These are phyloP conservation scores for Gymnorhina tibicen DNA, from an alignment of 2,113 vertebrate genomes.

Conservation along the genomic window DNA sequence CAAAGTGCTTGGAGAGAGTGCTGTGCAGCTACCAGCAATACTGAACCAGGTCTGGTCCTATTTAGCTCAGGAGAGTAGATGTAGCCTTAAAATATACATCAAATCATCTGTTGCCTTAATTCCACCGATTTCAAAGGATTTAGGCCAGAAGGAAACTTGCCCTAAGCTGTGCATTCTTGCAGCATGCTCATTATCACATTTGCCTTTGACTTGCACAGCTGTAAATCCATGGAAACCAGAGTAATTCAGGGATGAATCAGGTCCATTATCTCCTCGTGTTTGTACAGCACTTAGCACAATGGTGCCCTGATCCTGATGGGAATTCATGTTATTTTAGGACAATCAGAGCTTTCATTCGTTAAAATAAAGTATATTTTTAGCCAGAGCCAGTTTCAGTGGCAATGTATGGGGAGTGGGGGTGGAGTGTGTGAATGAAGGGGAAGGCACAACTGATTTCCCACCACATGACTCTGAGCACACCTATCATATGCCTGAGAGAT, in stretches of 20 bases:
- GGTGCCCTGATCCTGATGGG: constrained; percentile 55
- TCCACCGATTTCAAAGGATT: constrained; percentile 50
- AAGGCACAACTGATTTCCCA: not conserved
- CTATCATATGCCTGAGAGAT: not conserved
- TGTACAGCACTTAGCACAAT: constrained; percentile 61
- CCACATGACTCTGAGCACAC: constrained; percentile 8
- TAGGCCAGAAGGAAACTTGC: constrained; percentile 45
- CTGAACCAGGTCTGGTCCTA: not conserved
- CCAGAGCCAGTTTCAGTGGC: not conserved
- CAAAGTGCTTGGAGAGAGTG: not conserved
- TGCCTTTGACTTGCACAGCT: constrained; percentile 62
- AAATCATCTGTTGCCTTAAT: constrained; percentile 45
- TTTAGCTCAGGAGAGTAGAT: not conserved
- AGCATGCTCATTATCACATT: constrained; percentile 55
- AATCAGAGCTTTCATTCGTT: constrained; percentile 52
- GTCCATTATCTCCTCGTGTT: constrained; percentile 59
- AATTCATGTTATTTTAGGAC: constrained; percentile 63
- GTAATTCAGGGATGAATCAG: constrained; percentile 65
- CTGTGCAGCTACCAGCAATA: not conserved
- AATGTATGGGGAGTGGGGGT: not conserved
- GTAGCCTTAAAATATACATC: not conserved
- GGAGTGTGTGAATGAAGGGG: not conserved
- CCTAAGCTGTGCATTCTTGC: constrained; percentile 45
- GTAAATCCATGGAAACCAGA: constrained; percentile 64
- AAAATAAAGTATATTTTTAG: constrained; percentile 63